These are phyloP conservation scores for Nomada lathburiana DNA, from an alignment of 2,888 invertebrate genomes.

Conservation along the genomic window DNA sequence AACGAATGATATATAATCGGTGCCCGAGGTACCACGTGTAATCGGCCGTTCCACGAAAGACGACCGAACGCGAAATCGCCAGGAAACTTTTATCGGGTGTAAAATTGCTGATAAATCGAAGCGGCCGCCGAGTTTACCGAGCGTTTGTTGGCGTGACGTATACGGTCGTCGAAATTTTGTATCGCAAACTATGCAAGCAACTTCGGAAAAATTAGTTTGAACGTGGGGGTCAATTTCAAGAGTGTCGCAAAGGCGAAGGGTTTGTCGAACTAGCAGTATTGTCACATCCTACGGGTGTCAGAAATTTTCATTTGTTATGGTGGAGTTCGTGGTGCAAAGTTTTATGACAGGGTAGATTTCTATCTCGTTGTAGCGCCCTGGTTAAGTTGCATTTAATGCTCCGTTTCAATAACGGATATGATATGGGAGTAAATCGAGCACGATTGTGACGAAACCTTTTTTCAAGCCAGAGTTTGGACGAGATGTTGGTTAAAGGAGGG, in stretches of 20 bases:
- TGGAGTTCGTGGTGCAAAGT: too few relatives aligned
- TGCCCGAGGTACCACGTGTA: constrained; percentile 41
- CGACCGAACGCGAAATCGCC: constrained; percentile 41
- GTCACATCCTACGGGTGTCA: too few relatives aligned
- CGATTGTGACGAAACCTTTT: not conserved
- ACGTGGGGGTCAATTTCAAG: too few relatives aligned
- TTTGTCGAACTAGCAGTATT: too few relatives aligned
- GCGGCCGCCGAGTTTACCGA: not conserved
- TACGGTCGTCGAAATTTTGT: not conserved
- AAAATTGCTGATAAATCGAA: constrained; percentile 57
- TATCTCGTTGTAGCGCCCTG: too few relatives aligned
- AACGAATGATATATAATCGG: constrained; percentile 58
- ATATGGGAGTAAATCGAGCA: too few relatives aligned
- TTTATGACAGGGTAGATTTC: too few relatives aligned
- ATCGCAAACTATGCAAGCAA: not conserved
- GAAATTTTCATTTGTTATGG: too few relatives aligned
- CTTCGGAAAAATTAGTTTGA: too few relatives aligned
- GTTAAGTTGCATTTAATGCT: too few relatives aligned
- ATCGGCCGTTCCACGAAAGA: constrained; percentile 38
- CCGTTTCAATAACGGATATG: too few relatives aligned
- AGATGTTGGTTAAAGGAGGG: not conserved
- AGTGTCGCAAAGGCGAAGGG: too few relatives aligned
- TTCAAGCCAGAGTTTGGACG: not conserved
- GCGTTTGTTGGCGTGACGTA: not conserved
- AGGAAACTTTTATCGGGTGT: constrained; percentile 56